These are phyloP conservation scores for Cyphomyrus plagiostoma DNA, from an alignment of 2,113 vertebrate genomes.

Conservation along the genomic window DNA sequence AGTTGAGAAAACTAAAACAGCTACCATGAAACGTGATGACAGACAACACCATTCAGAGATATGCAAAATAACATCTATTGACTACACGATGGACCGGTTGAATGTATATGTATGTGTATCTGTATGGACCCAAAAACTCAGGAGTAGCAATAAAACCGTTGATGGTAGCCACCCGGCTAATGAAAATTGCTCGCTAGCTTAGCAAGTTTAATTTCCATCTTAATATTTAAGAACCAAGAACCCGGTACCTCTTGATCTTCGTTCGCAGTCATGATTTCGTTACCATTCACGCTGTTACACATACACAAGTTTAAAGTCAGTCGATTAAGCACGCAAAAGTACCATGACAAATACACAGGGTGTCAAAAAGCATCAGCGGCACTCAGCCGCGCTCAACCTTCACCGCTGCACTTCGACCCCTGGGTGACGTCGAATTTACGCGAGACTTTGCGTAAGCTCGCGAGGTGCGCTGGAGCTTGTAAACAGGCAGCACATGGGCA, in stretches of 20 bases:
- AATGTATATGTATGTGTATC: neutral
- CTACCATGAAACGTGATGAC: neutral
- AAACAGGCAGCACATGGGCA: neutral
- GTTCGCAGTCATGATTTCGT: constrained; percentile 7
- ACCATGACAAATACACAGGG: neutral
- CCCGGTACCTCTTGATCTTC: constrained; percentile 15
- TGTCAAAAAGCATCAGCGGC: neutral
- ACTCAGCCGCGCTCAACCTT: neutral
- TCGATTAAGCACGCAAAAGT: neutral
- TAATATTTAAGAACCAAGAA: neutral
- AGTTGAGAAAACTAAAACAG: neutral
- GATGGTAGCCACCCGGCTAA: neutral
- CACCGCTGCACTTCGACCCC: neutral
- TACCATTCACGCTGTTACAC: neutral
- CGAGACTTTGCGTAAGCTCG: neutral
- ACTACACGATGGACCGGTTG: neutral
- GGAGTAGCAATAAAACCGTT: neutral
- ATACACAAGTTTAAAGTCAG: neutral
- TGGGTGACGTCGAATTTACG: neutral
- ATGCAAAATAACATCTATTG: neutral
- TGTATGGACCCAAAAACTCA: neutral
- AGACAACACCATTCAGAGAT: neutral
- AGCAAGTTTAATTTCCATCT: neutral
- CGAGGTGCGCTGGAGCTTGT: neutral
- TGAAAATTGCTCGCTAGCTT: neutral